Conservation (phyloP, 2,797 vertebrate species). For the Sebastes steindachneri region DNA sequence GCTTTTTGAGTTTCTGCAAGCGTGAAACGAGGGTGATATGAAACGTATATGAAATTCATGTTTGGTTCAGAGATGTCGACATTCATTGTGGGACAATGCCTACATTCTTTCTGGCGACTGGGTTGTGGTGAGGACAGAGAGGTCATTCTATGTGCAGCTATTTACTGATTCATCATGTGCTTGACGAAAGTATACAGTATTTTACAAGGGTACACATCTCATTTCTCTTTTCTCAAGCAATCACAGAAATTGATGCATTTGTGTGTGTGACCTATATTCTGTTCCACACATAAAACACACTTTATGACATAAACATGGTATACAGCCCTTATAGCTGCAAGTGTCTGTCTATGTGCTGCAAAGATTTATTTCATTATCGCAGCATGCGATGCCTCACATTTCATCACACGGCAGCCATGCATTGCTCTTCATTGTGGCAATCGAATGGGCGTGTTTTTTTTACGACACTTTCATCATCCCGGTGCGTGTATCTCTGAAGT, state of each 20-base stretch:
- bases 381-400: neutral
- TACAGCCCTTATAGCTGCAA: neutral
- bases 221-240: conserved; percentile 11
- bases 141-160: neutral
- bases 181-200: neutral
- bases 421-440: neutral
- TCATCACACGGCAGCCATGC: neutral
- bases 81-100: neutral
- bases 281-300: conserved; percentile 16
- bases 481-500: conserved; percentile 1
- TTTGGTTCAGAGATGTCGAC: neutral
- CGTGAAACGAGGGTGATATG: neutral
- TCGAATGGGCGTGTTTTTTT: neutral
- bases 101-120: neutral
- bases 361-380: conserved; percentile 17
- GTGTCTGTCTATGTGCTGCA: neutral
- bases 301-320: neutral
- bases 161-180: neutral
- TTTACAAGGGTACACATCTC: neutral
- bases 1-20: neutral
- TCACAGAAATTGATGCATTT: conserved; percentile 36
- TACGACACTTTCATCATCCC: conserved; percentile 17
- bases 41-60: neutral
- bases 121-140: neutral
- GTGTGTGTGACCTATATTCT: conserved; percentile 21